Conservation (phyloP, 2,888 invertebrate species). For the Drosophila subquinaria region DNA sequence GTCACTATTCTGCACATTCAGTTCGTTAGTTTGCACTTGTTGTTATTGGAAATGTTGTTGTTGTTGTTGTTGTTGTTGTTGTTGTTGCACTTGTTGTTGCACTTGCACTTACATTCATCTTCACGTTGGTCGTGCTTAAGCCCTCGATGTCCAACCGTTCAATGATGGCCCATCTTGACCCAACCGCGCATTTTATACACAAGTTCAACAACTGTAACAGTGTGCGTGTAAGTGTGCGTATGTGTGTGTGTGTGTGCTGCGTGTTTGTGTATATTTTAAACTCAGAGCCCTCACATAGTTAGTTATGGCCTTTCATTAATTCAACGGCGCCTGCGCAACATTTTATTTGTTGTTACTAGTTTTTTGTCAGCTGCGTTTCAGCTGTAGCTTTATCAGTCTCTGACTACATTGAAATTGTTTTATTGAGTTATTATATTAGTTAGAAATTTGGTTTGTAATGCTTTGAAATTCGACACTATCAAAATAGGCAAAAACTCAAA, state of each 20-base stretch:
- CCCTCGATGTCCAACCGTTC: constrained; percentile 81
- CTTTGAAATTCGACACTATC: constrained; percentile 49
- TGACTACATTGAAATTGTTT: constrained; percentile 55
- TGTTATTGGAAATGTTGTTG: neutral
- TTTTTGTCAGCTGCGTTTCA: constrained; percentile 6
- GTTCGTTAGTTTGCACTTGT: neutral
- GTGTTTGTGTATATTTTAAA: neutral
- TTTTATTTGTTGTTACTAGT: constrained; percentile 13
- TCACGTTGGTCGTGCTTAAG: constrained; percentile 79
- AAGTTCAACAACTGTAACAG: constrained; percentile 27
- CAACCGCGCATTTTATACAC: constrained; percentile 82
- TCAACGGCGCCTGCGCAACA: constrained; percentile 63
- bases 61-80: constrained; percentile 7
- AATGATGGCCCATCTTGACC: constrained; percentile 81
- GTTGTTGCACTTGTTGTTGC: neutral
- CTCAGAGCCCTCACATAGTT: constrained; percentile 31
- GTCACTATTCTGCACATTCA: too few species aligned
- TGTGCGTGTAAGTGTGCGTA: constrained; percentile 17
- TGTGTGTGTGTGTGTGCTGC: constrained; percentile 12
- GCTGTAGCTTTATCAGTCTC: constrained; percentile 35
- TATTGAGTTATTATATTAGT: constrained; percentile 60
- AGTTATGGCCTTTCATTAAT: constrained; percentile 63
- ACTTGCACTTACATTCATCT: constrained; percentile 81
- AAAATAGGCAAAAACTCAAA: constrained; percentile 30
- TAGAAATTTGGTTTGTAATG: constrained; percentile 51